These are phyloP conservation scores for Acanthurus leucopareius DNA, from an alignment of 2,797 vertebrate species.

Conservation along the genomic window DNA sequence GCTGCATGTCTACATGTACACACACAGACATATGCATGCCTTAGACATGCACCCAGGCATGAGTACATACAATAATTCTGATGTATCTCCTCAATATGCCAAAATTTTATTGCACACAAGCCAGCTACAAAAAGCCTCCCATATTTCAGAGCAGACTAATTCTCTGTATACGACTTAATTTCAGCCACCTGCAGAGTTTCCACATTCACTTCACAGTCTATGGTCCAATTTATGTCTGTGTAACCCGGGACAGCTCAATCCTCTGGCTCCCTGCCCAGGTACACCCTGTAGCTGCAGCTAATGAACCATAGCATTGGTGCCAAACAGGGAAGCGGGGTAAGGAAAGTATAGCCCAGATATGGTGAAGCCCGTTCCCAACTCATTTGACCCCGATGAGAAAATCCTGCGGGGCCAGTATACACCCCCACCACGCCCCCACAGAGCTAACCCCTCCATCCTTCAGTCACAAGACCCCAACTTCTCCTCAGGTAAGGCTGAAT, in stretches of 20 bases:
- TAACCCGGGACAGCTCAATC: slow-evolving; percentile 75
- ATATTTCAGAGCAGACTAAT: slow-evolving; percentile 56
- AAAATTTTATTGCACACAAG: slow-evolving; percentile 52
- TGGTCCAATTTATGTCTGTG: slow-evolving; percentile 68
- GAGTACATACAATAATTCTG: slow-evolving; percentile 23
- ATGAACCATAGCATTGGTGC: slow-evolving; percentile 76
- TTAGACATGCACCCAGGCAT: slow-evolving; percentile 13
- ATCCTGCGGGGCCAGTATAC: slow-evolving; percentile 77
- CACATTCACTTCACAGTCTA: slow-evolving; percentile 67
- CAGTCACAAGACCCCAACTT: slow-evolving; percentile 42
- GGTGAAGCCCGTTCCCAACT: slow-evolving; percentile 66
- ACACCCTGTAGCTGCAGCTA: slow-evolving; percentile 78
- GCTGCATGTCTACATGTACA: slow-evolving; percentile 42
- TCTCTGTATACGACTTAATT: slow-evolving; percentile 64
- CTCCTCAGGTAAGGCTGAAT: slow-evolving; percentile 39
- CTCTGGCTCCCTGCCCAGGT: slow-evolving; percentile 75
- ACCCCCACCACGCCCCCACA: slow-evolving; percentile 48
- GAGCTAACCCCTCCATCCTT: slow-evolving; percentile 37
- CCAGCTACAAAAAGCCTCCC: slow-evolving; percentile 41
- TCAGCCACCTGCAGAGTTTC: slow-evolving; percentile 78
- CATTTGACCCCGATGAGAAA: slow-evolving; percentile 74
- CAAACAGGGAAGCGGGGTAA: slow-evolving; percentile 70
- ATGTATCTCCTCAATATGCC: slow-evolving; percentile 53
- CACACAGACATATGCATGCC: slow-evolving; percentile 27
- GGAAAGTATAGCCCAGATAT: slow-evolving; percentile 66